Evolutionary conservation across 2,797 vertebrate genomes (phyloP).

Genomic region (Smutsia temminckii): DNA sequence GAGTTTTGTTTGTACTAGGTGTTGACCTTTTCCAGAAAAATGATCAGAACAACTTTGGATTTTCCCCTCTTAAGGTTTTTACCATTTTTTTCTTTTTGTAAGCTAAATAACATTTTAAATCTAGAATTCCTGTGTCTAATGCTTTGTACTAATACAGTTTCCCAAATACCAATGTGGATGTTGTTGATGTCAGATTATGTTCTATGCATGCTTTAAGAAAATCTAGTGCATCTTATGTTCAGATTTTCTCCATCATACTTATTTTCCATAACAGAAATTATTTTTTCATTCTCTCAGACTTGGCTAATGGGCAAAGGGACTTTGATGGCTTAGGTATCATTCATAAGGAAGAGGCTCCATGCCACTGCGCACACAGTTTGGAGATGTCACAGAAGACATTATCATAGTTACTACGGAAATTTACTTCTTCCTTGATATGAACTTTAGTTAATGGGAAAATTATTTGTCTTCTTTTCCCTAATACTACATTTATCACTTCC

Average conservation of each 20-base stretch:
- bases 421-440: neutral
- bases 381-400: neutral
- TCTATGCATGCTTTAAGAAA: neutral
- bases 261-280: neutral
- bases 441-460: neutral
- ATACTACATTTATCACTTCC: neutral
- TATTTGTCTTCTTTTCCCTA: neutral
- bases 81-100: neutral
- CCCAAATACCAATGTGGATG: neutral
- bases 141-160: neutral
- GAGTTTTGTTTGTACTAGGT: neutral
- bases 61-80: neutral
- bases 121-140: neutral
- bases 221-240: neutral
- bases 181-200: neutral
- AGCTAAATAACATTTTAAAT: neutral
- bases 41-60: neutral
- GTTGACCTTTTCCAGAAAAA: neutral
- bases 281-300: neutral
- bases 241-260: neutral
- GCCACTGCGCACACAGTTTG: neutral
- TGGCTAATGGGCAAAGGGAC: neutral
- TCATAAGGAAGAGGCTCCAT: neutral
- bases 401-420: neutral
- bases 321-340: neutral